phyloP scores from a whole-genome alignment of 2,113 vertebrate species.

The Nesospiza acunhae region DNA sequence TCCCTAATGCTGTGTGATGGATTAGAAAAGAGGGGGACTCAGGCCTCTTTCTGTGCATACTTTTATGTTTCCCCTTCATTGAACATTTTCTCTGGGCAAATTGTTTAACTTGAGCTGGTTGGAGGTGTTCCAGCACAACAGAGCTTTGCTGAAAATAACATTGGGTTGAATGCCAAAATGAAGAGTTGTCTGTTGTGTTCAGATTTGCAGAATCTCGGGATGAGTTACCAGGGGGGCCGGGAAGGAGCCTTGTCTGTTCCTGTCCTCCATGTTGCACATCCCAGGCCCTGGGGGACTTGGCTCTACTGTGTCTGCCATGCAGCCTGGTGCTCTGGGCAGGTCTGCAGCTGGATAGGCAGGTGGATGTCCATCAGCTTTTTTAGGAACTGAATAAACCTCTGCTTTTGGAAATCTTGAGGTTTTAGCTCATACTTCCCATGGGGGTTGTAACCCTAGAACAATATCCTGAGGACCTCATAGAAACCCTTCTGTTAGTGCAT shows the following conservation, averaged over 20 bases:
- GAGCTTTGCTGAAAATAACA: background rate
- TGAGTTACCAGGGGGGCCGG: rapidly evolving
- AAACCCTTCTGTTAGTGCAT: background rate
- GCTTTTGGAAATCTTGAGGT: background rate
- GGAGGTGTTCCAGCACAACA: constrained; percentile 38
- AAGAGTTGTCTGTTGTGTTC: background rate
- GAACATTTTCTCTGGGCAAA: constrained; percentile 32
- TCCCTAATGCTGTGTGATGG: constrained; percentile 39
- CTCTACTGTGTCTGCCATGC: rapidly evolving
- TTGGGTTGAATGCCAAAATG: background rate
- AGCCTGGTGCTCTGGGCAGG: background rate
- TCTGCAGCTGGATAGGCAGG: background rate
- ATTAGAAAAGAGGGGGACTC: constrained; percentile 36
- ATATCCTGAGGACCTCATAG: background rate
- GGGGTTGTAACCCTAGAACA: background rate
- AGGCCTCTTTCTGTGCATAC: constrained; percentile 37
- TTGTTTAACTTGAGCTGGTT: constrained; percentile 39
- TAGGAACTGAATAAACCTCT: background rate
- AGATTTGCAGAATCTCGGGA: background rate
- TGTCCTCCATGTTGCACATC: background rate
- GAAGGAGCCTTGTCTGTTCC: background rate
- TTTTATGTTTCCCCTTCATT: constrained; percentile 47
- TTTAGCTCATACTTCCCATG: background rate
- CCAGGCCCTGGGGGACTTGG: background rate
- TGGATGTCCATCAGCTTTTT: background rate